phyloP scores from a whole-genome alignment of 2,797 vertebrate genomes.

The Tauraco hartlaubi region DNA sequence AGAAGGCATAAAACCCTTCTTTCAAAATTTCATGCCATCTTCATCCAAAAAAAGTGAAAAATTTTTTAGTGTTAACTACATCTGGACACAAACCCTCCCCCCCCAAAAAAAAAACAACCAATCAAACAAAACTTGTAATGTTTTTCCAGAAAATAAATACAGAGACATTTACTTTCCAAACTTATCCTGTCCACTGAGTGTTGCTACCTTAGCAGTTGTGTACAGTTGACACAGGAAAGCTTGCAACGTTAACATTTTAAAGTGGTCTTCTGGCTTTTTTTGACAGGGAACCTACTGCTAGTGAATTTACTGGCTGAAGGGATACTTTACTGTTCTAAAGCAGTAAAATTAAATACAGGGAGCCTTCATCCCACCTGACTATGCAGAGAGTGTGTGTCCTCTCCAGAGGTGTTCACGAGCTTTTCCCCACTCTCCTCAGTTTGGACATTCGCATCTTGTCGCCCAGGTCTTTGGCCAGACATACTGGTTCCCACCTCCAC shows the following conservation, averaged over 20 bases:
- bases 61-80: background rate
- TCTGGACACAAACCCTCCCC: background rate
- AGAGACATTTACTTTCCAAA: background rate
- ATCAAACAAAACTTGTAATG: background rate
- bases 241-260: background rate
- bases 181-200: background rate
- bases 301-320: background rate
- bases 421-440: slow-evolving; percentile 68
- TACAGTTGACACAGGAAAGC: background rate
- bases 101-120: background rate
- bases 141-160: background rate
- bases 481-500: slow-evolving; percentile 68
- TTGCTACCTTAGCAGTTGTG: background rate
- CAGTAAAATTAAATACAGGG: background rate
- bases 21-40: background rate
- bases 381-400: slow-evolving; percentile 76
- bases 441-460: slow-evolving; percentile 71
- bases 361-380: slow-evolving; percentile 79
- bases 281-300: background rate
- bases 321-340: background rate
- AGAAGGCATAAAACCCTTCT: background rate
- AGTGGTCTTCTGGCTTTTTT: background rate
- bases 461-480: slow-evolving; percentile 60
- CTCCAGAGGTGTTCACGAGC: slow-evolving; percentile 35
- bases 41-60: background rate